Evolutionary conservation across 2,113 vertebrate species (phyloP), one percentile per base, ranked within the genome.

Genomic region (Miniopterus natalensis): DNA sequence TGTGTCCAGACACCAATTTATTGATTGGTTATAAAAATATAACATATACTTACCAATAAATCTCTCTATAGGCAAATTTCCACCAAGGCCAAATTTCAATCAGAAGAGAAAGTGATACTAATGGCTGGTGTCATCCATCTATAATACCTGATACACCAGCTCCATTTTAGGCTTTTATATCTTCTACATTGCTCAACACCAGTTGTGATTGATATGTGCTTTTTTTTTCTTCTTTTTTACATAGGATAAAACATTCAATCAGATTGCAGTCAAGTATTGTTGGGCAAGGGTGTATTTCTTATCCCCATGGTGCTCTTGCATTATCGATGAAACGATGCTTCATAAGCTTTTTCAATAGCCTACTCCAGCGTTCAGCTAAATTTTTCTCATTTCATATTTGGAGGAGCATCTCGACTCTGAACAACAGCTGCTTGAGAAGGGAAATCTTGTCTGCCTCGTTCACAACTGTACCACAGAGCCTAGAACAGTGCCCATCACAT

Each of bases 331-430:
- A 74, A 86, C 25, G 40, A n/a, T 27, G 42, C 51, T 80, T 70
- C 53, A 10, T 47, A n/a, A 84, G 25, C 6, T 53, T 90, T 86
- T 90, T 12, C 4, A 94, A 57, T 80, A 61, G 27, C 65, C 84
- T 49, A 31, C 31, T 90, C 3, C 47, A 66, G 47, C 42, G n/a
- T 91, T 79, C 55, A 77, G 29, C 45, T 49, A 6, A 61, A 53
- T 80, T 87, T 75, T 92, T 79, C 59, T 88, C 65, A 79, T 61
- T 73, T 79, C 51, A 4, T 68, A 59, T 85, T 55, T 65, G 47
- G 13, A 75, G 61, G 47, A 78, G 40, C 47, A 73, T 59, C 36
- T 63, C 18, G 6, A 31, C 20, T 71, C 42, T 70, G 68, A 89
- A 88, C 14, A 51, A 65, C 36, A 92, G 18, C n/a, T 51, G 14